Base-by-base conservation (phyloP, 2,888 invertebrate genomes). In the Zaprionus lineosus region DNA sequence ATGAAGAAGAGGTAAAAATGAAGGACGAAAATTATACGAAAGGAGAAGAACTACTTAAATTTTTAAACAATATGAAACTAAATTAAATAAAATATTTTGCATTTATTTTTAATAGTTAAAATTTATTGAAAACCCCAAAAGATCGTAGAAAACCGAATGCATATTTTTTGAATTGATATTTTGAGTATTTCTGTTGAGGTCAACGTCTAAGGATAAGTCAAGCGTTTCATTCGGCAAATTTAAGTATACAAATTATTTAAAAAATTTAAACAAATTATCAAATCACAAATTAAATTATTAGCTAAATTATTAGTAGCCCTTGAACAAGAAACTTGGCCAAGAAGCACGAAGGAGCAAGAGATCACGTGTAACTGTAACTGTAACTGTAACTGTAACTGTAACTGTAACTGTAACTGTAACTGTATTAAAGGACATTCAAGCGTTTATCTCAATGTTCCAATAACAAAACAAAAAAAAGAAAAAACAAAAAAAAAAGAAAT, bases 31-130 rank as follows among this genome's bases (percentile, higher is more conserved):
- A n/a, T n/a, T n/a, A n/a, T n/a, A n/a, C n/a, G n/a, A n/a, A n/a
- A n/a, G n/a, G n/a, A n/a, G n/a, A n/a, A n/a, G n/a, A n/a, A n/a
- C n/a, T n/a, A n/a, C n/a, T n/a, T n/a, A n/a, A n/a, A n/a, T n/a
- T n/a, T n/a, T n/a, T n/a, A n/a, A n/a, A n/a, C n/a, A n/a, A n/a
- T n/a, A n/a, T n/a, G n/a, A 29, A 37, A 41, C 33, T 47, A 51
- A 53, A 51, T 56, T 68, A 64, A 64, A 81, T 64, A 52, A 65
- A 75, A 76, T 65, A 63, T 58, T 62, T 59, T 57, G 57, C 56
- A 81, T 76, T 75, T 64, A 64, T 59, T 60, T 52, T 72, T 67
- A 72, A 67, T 74, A 74, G 74, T 57, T 74, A 16, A 74, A 74
- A 78, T 74, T 74, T 78, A 63, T 72, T 24, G 57, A 68, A 47